phyloP scores from a whole-genome alignment of 2,888 invertebrate species.

The Patella depressa region DNA sequence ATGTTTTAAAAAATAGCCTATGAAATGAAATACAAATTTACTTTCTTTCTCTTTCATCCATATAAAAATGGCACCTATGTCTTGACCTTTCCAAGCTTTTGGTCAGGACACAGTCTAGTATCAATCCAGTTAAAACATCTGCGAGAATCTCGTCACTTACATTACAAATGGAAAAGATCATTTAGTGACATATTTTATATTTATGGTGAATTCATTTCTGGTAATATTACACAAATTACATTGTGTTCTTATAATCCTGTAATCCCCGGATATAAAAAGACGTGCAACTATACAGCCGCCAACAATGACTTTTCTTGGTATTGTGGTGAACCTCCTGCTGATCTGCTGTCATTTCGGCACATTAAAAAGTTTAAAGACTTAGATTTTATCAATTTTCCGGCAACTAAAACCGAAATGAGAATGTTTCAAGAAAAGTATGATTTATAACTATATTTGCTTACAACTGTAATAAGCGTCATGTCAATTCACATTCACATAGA shows the following conservation, averaged over 20 bases:
- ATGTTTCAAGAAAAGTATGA: no score
- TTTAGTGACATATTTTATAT: not conserved
- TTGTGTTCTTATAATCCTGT: not conserved
- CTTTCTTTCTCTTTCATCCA: no score
- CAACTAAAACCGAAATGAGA: no score
- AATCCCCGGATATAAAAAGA: not conserved
- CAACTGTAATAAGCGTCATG: no score
- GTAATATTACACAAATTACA: not conserved
- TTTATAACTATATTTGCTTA: no score
- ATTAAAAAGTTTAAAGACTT: no score
- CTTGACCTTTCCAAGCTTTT: not conserved
- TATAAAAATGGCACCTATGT: not conserved
- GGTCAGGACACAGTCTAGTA: not conserved
- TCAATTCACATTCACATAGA: no score
- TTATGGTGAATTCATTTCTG: not conserved
- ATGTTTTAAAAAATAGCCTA: no score
- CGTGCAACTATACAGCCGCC: not conserved
- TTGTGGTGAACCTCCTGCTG: not conserved
- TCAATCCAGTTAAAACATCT: not conserved
- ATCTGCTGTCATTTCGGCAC: no score
- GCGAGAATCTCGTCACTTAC: not conserved
- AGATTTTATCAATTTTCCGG: no score
- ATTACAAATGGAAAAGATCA: not conserved
- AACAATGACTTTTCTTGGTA: conserved; percentile 1
- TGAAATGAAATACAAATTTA: no score